These are phyloP conservation scores for Oeneis ivallda DNA, from an alignment of 2,888 invertebrate genomes.

Conservation along the genomic window DNA sequence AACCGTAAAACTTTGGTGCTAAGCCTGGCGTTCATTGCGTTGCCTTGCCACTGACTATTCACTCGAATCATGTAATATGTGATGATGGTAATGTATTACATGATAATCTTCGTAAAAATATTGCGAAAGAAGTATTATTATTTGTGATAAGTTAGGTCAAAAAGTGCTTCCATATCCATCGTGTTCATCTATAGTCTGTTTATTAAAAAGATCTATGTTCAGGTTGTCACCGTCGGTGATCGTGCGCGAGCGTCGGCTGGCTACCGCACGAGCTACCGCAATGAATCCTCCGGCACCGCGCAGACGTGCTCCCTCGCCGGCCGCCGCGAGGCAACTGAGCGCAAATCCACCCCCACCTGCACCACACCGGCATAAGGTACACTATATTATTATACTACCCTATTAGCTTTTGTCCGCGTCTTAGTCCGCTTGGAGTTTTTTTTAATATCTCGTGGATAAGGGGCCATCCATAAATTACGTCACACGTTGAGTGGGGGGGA, in stretches of 20 bases:
- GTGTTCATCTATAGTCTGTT: neutral
- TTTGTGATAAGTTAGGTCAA: neutral
- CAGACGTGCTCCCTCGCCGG: slow-evolving; percentile 72
- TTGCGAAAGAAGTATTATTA: too few relatives aligned
- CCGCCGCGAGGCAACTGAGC: slow-evolving; percentile 75
- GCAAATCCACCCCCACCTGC: slow-evolving; percentile 82
- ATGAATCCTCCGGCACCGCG: slow-evolving; percentile 90
- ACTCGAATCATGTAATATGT: neutral
- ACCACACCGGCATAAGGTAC: slow-evolving; percentile 72
- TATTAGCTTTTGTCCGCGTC: too few relatives aligned
- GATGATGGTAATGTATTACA: too few relatives aligned
- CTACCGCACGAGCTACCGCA: slow-evolving; percentile 85
- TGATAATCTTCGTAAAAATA: too few relatives aligned
- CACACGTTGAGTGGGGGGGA: too few relatives aligned
- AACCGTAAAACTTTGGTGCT: neutral
- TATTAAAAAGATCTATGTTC: slow-evolving; percentile 17
- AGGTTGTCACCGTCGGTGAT: slow-evolving; percentile 84
- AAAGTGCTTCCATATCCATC: neutral
- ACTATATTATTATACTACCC: neutral
- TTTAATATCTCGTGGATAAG: too few relatives aligned
- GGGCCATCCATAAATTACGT: too few relatives aligned
- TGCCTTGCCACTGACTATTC: neutral
- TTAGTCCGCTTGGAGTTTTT: too few relatives aligned
- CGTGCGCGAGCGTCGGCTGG: slow-evolving; percentile 83
- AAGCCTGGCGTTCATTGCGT: neutral